These are phyloP conservation scores for Enteromius viviparus DNA, from an alignment of 2,797 vertebrate genomes.

Conservation along the genomic window DNA sequence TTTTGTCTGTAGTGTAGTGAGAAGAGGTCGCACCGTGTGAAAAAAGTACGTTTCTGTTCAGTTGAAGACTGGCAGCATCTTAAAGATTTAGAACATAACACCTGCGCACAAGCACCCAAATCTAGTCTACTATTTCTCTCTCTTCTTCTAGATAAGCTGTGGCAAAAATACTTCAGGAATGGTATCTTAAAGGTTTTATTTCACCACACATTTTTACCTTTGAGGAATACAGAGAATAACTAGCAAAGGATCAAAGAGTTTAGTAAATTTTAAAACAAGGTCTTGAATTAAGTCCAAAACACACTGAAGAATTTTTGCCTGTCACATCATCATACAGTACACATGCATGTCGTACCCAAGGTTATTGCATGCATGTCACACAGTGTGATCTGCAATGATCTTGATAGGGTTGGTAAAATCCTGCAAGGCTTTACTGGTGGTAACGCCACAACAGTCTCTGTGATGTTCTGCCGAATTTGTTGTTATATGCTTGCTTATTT, in stretches of 20 bases:
- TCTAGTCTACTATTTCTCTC: not conserved
- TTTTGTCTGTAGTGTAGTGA: constrained; percentile 37
- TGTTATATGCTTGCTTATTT: not conserved
- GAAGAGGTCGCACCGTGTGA: constrained; percentile 23
- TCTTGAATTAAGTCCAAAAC: not conserved
- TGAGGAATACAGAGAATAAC: not conserved
- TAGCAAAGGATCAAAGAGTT: not conserved
- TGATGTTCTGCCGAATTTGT: not conserved
- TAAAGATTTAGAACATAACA: constrained; percentile 39
- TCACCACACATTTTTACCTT: not conserved
- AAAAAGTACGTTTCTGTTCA: constrained; percentile 37
- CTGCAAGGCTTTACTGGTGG: too few species aligned
- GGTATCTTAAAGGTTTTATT: not conserved
- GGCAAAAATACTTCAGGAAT: not conserved
- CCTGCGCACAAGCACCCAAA: constrained; percentile 16
- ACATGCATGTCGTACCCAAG: too few species aligned
- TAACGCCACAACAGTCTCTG: too few species aligned
- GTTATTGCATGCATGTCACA: too few species aligned
- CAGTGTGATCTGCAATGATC: too few species aligned
- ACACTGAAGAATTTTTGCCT: too few species aligned
- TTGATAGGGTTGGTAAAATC: too few species aligned
- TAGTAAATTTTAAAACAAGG: not conserved
- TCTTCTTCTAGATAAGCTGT: constrained; percentile 2
- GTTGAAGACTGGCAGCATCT: constrained; percentile 37
- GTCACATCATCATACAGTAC: too few species aligned